Base-by-base conservation (phyloP, 1,140 invertebrate species). In the Ceratosolen fusciceps region DNA sequence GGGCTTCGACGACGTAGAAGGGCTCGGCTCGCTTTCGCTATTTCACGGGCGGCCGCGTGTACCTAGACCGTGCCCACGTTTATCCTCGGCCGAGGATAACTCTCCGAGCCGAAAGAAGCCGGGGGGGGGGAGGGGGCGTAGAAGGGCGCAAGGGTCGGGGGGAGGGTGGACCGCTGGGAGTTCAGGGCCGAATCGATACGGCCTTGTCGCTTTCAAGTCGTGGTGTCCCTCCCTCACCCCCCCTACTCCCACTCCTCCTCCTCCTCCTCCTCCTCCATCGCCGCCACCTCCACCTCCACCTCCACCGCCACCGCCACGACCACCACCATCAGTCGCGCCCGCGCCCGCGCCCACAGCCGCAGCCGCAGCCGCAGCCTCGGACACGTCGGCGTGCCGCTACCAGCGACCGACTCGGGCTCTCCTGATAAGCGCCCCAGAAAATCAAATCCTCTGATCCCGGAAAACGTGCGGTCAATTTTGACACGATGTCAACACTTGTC, bases 151-250 rank as follows among this genome's bases (percentile, higher is more conserved):
- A 24, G 58, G 8, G 24, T 21, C 21, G 58, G 58, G 26, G 9
- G 39, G 24, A 49, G n/a, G 67, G 24, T n/a, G 37, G 34, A 56
- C 65, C 34, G 52, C 14, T 70, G 56, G 21, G 74, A 88, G 88
- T 90, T 90, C 88, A 90, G 85, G 88, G 88, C 81, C 86, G 83
- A 89, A 90, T 90, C 89, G 86, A 90, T 90, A 89, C 84, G 84
- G 84, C 87, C 85, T 87, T 85, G 85, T 84, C 79, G 77, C 82
- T 81, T 81, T 67, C n/a, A n/a, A n/a, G n/a, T n/a, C n/a, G n/a
- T n/a, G n/a, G n/a, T n/a, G n/a, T n/a, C n/a, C n/a, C n/a, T n/a
- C n/a, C n/a, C n/a, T n/a, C n/a, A n/a, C n/a, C n/a, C n/a, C n/a
- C n/a, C n/a, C n/a, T n/a, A n/a, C n/a, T n/a, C n/a, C n/a, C n/a